These are phyloP conservation scores for Rhagoletis zephyria DNA, from an alignment of 1,140 invertebrate genomes.

Conservation along the genomic window DNA sequence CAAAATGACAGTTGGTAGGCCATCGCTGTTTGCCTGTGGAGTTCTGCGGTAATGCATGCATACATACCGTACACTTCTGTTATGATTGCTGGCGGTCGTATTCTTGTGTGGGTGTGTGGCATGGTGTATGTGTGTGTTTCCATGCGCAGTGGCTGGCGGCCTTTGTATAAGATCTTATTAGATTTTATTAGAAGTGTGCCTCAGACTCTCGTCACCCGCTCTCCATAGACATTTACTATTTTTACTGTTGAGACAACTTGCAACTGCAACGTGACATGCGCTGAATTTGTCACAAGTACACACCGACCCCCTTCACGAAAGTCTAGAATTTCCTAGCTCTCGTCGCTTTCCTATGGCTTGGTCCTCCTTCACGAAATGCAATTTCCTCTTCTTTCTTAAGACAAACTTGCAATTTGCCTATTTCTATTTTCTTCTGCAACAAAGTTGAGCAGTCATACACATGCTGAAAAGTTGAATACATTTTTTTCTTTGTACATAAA, in stretches of 20 bases:
- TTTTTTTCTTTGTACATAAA: neutral
- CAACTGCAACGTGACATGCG: constrained; percentile 15
- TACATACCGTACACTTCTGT: neutral
- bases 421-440: neutral
- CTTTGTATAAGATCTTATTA: constrained; percentile 31
- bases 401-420: constrained; percentile 4
- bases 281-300: constrained; percentile 22
- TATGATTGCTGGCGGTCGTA: neutral
- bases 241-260: neutral
- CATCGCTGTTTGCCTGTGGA: too few species aligned
- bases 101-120: neutral
- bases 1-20: too few species aligned
- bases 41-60: too few species aligned
- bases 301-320: neutral
- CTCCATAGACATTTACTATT: neutral
- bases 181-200: constrained; percentile 1
- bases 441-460: neutral
- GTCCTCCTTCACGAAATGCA: neutral
- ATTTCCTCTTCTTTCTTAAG: neutral
- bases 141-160: neutral
- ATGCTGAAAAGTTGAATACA: neutral
- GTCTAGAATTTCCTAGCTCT: neutral
- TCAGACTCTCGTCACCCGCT: neutral
- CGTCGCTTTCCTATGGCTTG: neutral
- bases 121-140: neutral